Evolutionary conservation across 2,888 invertebrate genomes (phyloP).

Genomic region (Tipula vernalis): DNA sequence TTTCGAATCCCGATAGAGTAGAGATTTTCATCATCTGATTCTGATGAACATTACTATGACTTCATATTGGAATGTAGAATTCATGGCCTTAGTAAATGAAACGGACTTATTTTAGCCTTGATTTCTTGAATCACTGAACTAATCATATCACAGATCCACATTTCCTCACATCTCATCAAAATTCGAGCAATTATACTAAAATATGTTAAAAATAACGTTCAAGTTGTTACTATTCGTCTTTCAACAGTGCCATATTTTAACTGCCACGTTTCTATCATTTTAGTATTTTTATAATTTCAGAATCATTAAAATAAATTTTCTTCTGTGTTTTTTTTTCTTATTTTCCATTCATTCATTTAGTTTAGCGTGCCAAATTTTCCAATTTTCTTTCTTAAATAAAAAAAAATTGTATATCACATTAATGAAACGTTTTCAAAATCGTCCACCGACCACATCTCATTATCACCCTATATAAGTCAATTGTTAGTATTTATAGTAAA

Average conservation of each 20-base stretch:
- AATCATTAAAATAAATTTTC: neutral
- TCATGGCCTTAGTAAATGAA: too few relatives aligned
- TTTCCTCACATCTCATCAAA: neutral
- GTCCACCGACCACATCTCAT: neutral
- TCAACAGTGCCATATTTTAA: neutral
- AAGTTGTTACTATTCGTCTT: neutral
- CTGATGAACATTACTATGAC: too few relatives aligned
- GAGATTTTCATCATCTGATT: too few relatives aligned
- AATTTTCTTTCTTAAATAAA: neutral
- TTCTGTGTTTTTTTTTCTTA: neutral
- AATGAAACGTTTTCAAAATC: neutral
- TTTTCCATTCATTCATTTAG: neutral
- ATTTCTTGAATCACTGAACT: too few relatives aligned
- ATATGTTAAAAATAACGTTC: neutral
- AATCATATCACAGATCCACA: neutral
- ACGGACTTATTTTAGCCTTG: too few relatives aligned
- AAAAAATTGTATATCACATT: neutral
- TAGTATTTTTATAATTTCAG: neutral
- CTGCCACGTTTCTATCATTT: neutral
- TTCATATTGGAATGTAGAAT: too few relatives aligned
- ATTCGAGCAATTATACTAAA: neutral
- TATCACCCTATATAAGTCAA: neutral
- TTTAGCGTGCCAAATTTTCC: neutral
- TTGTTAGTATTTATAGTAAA: neutral
- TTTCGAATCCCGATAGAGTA: too few relatives aligned